Evolutionary conservation across 2,113 vertebrate species (phyloP).

Genomic region (Ophiodon elongatus): DNA sequence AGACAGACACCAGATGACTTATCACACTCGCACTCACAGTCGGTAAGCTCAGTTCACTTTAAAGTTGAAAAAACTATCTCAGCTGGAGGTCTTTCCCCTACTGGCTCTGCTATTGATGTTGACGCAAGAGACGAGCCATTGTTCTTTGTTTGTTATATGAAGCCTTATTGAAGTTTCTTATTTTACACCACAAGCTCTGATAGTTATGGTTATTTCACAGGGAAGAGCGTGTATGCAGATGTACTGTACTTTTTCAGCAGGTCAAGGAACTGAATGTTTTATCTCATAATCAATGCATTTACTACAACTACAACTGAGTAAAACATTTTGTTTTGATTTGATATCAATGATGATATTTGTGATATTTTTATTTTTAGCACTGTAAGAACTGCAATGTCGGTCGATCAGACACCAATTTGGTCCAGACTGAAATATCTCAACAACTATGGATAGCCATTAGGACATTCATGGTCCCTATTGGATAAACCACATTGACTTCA

Average conservation of each 20-base stretch:
- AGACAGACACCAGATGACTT: conserved; percentile 48
- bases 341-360: not conserved
- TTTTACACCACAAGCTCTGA: conserved; percentile 27
- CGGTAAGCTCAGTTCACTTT: conserved; percentile 46
- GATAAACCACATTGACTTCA: conserved; percentile 5
- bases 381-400: not conserved
- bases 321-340: not conserved
- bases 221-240: not conserved
- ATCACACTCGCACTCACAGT: conserved; percentile 25
- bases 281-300: not conserved
- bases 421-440: conserved; percentile 2
- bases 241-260: not conserved
- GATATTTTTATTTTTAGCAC: not conserved
- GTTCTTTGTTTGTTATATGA: conserved; percentile 15
- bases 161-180: not conserved
- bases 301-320: not conserved
- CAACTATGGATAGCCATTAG: not conserved
- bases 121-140: conserved; percentile 25
- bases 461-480: not conserved
- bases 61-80: conserved; percentile 20
- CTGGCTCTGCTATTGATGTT: conserved; percentile 20
- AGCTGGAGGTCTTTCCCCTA: conserved; percentile 34
- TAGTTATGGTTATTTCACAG: not conserved
- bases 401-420: not conserved
- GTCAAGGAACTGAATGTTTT: not conserved